Evolutionary conservation across 2,888 invertebrate genomes (phyloP).

Genomic region (Zygothrica quintamaculata): DNA sequence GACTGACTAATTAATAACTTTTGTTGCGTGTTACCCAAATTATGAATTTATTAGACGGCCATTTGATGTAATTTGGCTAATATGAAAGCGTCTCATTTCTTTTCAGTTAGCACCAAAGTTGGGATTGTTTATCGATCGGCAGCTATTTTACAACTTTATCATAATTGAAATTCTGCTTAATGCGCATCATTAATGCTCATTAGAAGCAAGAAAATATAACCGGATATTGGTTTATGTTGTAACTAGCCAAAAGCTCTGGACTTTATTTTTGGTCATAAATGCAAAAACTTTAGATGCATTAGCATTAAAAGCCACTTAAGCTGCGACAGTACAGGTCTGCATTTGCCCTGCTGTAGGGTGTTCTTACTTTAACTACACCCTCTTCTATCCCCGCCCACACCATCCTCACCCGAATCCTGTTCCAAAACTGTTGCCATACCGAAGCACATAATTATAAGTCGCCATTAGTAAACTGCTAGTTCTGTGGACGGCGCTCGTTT

Average conservation of each 20-base stretch:
- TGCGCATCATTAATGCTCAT: conserved; percentile 38
- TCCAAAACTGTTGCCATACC: not conserved
- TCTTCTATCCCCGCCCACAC: not conserved
- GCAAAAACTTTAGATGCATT: conserved; percentile 65
- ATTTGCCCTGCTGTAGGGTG: not conserved
- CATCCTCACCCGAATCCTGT: not conserved
- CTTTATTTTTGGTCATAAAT: conserved; percentile 43
- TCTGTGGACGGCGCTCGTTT: conserved; percentile 35
- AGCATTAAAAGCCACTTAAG: conserved; percentile 81
- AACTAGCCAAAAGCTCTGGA: conserved; percentile 47
- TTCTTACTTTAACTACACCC: not conserved
- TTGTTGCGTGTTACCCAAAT: conserved; percentile 53
- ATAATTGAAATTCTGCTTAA: conserved; percentile 32
- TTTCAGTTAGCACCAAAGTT: conserved; percentile 1
- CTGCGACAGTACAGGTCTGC: conserved; percentile 52
- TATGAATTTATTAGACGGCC: conserved; percentile 71
- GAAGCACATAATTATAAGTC: conserved; percentile 78
- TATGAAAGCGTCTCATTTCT: conserved; percentile 35
- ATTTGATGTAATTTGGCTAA: conserved; percentile 63
- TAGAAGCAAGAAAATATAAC: conserved; percentile 32
- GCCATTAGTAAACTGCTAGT: conserved; percentile 71
- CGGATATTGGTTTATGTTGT: conserved; percentile 41
- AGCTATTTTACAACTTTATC: conserved; percentile 79
- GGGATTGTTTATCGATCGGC: conserved; percentile 43
- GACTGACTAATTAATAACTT: conserved; percentile 29